Conservation (phyloP, 2,797 vertebrate species). For the Pogoniulus pusillus region DNA sequence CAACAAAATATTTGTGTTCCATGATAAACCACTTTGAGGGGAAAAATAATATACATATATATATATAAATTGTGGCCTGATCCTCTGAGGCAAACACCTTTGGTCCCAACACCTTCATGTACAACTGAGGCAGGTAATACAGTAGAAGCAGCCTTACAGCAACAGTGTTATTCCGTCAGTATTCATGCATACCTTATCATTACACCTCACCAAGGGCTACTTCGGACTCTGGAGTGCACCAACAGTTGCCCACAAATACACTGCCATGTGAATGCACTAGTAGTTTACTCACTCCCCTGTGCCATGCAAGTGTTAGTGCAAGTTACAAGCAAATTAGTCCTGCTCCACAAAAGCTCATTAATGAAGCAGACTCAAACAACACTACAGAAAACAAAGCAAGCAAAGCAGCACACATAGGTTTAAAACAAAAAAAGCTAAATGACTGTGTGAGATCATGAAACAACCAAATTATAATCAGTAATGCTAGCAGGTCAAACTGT, state of each 20-base stretch:
- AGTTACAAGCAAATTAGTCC: constrained; percentile 6
- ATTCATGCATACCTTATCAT: not conserved
- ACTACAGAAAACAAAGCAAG: constrained; percentile 45
- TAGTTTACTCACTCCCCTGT: not conserved
- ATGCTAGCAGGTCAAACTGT: constrained; percentile 40
- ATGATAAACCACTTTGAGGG: too few species aligned
- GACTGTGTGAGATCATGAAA: not conserved
- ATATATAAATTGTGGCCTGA: not conserved
- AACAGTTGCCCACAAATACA: not conserved
- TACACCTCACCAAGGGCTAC: not conserved
- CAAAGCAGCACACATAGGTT: constrained; percentile 44
- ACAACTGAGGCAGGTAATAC: not conserved
- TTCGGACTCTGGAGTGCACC: not conserved
- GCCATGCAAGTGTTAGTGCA: not conserved
- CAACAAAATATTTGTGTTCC: too few species aligned
- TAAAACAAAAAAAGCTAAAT: constrained; percentile 7
- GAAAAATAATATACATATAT: too few species aligned
- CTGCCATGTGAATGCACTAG: not conserved
- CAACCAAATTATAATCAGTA: constrained; percentile 15
- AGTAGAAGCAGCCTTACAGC: not conserved
- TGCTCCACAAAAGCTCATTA: not conserved
- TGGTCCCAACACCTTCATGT: not conserved
- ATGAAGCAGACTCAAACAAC: not conserved
- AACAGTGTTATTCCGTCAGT: not conserved
- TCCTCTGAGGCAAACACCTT: not conserved